phyloP scores from a whole-genome alignment of 2,888 invertebrate species.

The Petrophora chlorosata region DNA sequence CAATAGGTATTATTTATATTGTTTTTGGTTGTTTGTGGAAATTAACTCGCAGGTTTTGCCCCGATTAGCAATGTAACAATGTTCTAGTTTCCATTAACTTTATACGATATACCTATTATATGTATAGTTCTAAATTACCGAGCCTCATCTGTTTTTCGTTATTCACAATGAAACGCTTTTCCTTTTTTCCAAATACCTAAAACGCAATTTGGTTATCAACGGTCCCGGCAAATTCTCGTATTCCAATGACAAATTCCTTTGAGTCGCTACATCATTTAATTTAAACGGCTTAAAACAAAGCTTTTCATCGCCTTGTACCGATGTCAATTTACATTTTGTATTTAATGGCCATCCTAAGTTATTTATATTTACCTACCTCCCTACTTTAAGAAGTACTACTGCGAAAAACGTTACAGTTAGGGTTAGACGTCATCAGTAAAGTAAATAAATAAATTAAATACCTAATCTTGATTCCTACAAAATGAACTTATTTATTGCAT shows the following conservation, averaged over 20 bases:
- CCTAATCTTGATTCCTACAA: no score
- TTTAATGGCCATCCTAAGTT: slow-evolving; percentile 27
- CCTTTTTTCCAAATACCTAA: slow-evolving; percentile 5
- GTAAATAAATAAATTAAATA: no score
- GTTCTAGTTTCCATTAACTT: no score
- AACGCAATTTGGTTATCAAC: slow-evolving; percentile 19
- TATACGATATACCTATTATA: no score
- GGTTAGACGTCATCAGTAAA: no score
- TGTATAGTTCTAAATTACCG: no score
- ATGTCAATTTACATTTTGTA: slow-evolving; percentile 31
- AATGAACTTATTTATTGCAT: no score
- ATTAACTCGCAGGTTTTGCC: no score
- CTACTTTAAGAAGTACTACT: slow-evolving; percentile 12
- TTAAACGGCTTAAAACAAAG: slow-evolving; percentile 30
- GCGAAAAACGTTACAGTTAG: no score
- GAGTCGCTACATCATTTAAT: slow-evolving; percentile 28
- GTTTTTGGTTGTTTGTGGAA: no score
- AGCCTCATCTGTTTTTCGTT: slow-evolving; percentile 3
- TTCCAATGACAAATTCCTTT: slow-evolving; percentile 32
- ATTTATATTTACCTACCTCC: not conserved
- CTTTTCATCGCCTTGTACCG: slow-evolving; percentile 33
- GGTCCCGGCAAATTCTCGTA: slow-evolving; percentile 19
- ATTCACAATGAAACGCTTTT: slow-evolving; percentile 8
- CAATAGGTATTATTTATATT: no score
- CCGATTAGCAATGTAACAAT: no score